Evolutionary conservation across 2,888 invertebrate species (phyloP), one percentile per base, ranked within the genome.

Genomic region (Spodoptera picta): DNA sequence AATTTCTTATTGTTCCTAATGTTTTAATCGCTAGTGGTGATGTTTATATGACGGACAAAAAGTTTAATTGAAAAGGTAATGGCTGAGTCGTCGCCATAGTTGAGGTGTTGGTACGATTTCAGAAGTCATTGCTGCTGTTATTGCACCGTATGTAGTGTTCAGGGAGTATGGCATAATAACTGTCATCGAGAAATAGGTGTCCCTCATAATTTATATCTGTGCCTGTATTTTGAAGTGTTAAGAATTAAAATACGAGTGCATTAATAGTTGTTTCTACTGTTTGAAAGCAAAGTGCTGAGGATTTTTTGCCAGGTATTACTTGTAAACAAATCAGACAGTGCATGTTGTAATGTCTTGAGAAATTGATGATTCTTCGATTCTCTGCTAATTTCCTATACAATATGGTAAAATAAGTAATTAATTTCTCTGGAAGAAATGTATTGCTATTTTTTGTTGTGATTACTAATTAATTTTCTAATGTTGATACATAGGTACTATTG

Each of bases 41-140:
- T 80, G 76, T 76, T 71, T 75, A 67, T 60, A 71, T 75, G 77
- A 75, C 74, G 57, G 69, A 66, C 68, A 76, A 68, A 73, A 83
- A 81, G 73, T 82, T 85, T 76, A 77, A 77, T 80, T 79, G 79
- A 77, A 79, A 80, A 83, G 77, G 80, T 84, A 81, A 83, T 89
- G 80, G 82, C 85, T 71, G 81, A 81, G 78, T 86, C 85, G 90
- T 92, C 92, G 92, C 92, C 93, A 93, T 92, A 91, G 90, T 90
- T 89, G 87, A 89, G 83, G 85, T 87, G 85, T 87, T 88, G 85
- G 84, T 87, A 85, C 85, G 81, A 88, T 90, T 88, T 87, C 85
- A 85, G 87, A 86, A 92, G 87, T 91, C 89, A 88, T 88, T 87
- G 85, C 86, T 88, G 85, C 82, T 89, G 87, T 89, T 90, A 78